Base-by-base conservation (phyloP, 1,140 invertebrate species). In the Aphelenchoides fujianensis region DNA sequence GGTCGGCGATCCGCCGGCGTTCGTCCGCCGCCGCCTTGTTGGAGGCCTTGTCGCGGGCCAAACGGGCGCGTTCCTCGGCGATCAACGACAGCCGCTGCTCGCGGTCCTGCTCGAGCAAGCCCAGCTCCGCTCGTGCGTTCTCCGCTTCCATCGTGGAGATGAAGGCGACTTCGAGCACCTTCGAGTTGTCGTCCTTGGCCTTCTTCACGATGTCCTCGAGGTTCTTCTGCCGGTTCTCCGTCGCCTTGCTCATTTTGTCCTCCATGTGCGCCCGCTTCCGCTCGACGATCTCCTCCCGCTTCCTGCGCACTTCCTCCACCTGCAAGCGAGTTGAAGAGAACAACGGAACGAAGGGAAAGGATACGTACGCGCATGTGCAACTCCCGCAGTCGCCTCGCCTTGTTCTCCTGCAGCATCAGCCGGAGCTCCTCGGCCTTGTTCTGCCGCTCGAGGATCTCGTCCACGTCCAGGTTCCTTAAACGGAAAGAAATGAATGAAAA, bases 341-440 rank as follows among this genome's bases (percentile, higher is more conserved):
- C 34, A 68, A 37, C 59, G n/a, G n/a, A 72, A n/a, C n/a, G 36
- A 30, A 27, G 41, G 61, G 57, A n/a, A 3, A 64, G n/a, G 69
- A 16, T 3, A 35, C 70, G 19, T 16, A 74, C 72, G 36, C 69
- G 67, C 32, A 41, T 57, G 32, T 71, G 70, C 9, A 80, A 41
- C 32, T 71, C 74, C 27, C 71, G 61, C 32, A 80, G 53, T 16
- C 74, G 69, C 16, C 64, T 27, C 3, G 79, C 67, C 55, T 76
- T 81, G 12, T 72, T 66, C 34, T 76, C 63, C 34, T 79, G 70
- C 31, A 80, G 61, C 36, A 61, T 32, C 9, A 69, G 48, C n/a
- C 79, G 54, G 35, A 80, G 34, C 52, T 82, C 80, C 61, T 82
- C 75, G 0, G 80, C 80, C 48, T 75, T 75, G 52, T 75, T 69